Percentiles rank a stretch among this genome's conserved stretches.
Conservation (phyloP, 2,113 vertebrate species). For the Uropsilus gracilis region DNA sequence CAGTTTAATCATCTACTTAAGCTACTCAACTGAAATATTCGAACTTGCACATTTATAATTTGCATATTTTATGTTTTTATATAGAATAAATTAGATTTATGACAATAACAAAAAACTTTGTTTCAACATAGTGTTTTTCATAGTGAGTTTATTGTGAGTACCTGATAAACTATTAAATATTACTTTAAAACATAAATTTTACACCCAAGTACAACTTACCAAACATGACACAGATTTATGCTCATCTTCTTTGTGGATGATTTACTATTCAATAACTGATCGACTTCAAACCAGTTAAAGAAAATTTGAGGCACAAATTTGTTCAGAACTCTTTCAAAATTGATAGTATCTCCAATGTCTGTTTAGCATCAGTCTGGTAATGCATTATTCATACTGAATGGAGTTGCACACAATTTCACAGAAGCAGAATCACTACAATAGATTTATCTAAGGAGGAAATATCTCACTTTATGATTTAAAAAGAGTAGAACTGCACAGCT, state of each 20-base stretch:
- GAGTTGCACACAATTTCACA: background rate
- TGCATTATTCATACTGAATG: background rate
- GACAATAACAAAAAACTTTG: constrained; percentile 38
- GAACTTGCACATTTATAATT: background rate
- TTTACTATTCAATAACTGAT: background rate
- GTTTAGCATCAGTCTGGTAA: background rate
- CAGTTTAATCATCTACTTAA: background rate
- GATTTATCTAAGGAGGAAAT: background rate
- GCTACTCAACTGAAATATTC: background rate
- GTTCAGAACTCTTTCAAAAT: background rate
- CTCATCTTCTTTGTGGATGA: background rate
- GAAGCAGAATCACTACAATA: background rate
- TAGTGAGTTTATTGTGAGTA: constrained; percentile 16
- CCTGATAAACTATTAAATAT: constrained; percentile 28
- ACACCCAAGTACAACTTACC: background rate
- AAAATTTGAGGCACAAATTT: constrained; percentile 6
- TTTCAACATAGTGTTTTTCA: background rate
- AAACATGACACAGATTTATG: background rate
- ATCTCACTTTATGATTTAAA: background rate
- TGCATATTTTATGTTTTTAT: too few species aligned
- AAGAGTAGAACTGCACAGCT: background rate
- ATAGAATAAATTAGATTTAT: constrained; percentile 37
- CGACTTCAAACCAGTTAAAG: background rate
- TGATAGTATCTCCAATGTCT: background rate
- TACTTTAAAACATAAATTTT: constrained; percentile 30